A percentile compares a stretch with the other conserved stretches of the same genome.
These are phyloP conservation scores for Masticophis lateralis DNA, from an alignment of 2,797 vertebrate species.

Conservation along the genomic window DNA sequence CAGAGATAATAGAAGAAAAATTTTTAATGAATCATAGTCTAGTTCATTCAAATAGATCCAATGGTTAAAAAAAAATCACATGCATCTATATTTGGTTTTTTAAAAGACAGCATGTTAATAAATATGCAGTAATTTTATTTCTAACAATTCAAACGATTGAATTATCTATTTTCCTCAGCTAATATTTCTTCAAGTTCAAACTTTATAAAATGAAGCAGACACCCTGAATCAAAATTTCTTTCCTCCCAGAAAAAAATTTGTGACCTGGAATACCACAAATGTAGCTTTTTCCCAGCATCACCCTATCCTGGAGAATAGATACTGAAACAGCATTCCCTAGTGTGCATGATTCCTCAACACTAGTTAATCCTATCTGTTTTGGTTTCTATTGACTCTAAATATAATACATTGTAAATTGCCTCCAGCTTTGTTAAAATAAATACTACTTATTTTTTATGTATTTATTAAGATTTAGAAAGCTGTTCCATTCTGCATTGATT, in stretches of 20 bases:
- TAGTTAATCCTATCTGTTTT: not conserved
- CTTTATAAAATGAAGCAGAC: not conserved
- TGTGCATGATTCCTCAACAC: not conserved
- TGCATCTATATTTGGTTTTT: not conserved
- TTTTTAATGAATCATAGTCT: not conserved
- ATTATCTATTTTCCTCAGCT: not conserved
- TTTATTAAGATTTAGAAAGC: not conserved
- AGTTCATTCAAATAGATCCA: not conserved
- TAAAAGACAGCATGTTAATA: not conserved
- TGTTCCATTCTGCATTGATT: not conserved
- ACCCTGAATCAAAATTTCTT: not conserved
- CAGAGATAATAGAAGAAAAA: not conserved
- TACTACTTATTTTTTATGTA: not conserved
- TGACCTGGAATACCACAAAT: not conserved
- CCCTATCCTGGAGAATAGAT: not conserved
- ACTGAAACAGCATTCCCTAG: not conserved
- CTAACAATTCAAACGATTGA: not conserved
- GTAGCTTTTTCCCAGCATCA: not conserved
- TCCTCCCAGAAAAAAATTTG: not conserved
- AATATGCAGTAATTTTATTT: not conserved
- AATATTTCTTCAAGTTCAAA: not conserved
- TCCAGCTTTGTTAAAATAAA: not conserved
- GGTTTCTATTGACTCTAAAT: not conserved
- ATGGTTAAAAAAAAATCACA: not conserved
- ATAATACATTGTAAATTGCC: not conserved